Base-by-base conservation (phyloP, 2,888 invertebrate species). In the Euplagia quadripunctaria region DNA sequence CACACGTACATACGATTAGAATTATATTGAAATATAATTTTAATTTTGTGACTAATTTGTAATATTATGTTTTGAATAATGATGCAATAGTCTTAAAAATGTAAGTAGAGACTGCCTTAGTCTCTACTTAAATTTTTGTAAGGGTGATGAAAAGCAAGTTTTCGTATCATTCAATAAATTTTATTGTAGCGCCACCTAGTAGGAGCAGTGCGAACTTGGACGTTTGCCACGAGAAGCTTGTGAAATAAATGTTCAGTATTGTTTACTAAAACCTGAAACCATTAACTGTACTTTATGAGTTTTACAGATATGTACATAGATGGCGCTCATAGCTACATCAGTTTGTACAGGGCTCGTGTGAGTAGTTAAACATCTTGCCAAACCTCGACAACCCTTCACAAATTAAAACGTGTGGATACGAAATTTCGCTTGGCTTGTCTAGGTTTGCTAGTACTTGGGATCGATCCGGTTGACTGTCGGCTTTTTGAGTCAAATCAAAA, bases 161-260 rank as follows among this genome's bases (percentile, higher is more conserved):
- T 31, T 2, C 31, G 31, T 31, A 2, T 31, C 31, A 31, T 7
- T 61, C 31, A 61, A 61, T 61, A 61, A 11, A 66, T 51, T 17
- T 66, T 51, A 20, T 49, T 66, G 31, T 68, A 85, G 74, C 86
- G 87, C 88, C 88, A 84, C 80, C 88, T 88, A 75, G 74, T 42
- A 42, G n/a, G 12, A 7, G 7, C n/a, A 0, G 0, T 3, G 31
- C 51, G 78, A 82, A 87, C 78, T 85, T 85, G 86, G 77, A 82
- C 20, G 70, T 4, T 41, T 72, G 82, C 85, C 86, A 85, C 31
- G n/a, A 42, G 9, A 17, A 58, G 12, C 63, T 71, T 64, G 81
- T 77, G 78, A 74, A 71, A 78, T 67, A 74, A 71, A 78, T 67
- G 73, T 77, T 77, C 73, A 75, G 71, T 41, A 55, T 31, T 8